Evolutionary conservation across 2,113 vertebrate genomes (phyloP), one percentile per base, ranked within the genome.

Genomic region (Pseudopipra pipra): DNA sequence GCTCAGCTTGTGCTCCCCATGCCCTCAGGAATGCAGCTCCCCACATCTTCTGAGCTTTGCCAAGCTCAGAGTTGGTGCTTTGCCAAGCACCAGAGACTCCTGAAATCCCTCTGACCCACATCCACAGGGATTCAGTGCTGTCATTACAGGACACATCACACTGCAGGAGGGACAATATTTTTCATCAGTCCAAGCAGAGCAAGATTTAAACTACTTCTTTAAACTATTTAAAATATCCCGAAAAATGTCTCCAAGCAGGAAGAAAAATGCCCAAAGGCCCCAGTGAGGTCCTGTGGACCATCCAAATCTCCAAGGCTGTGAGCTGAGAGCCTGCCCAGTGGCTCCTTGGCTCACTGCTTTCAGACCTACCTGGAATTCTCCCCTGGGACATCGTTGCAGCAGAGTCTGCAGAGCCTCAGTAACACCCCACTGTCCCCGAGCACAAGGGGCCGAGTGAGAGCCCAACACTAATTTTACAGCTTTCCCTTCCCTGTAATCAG

Each of bases 341-440:
- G 39, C 44, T 77, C 47, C 83, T 77, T 20, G 20, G 61, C 51
- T 86, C 61, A 19, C 67, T 49, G 56, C 43, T 51, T 66, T 91
- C 71, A 94, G 89, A 98, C 98, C 98, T 98, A 99, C 99, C 98
- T 98, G 98, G 97, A 93, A 98, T 96, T 92, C 93, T 85, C 90
- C 98, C 91, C 95, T 97, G 97, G 9, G 98, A 97, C 98, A 99
- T 99, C 89, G 54, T 95, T 96, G 96, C 88, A 91, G 95, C 30
- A 68, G 59, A 63, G 71, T 59, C 18, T 91, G 54, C 52, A 76
- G 85, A 92, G 49, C 92, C 76, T 61, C 78, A 52, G 7, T 24
- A 44, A 87, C 70, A 61, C 63, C 89, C 54, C 44, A 30, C 62
- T n/a, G 61, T 61, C 78, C 73, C n/a, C 14, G 58, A 31, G 78